Conservation (phyloP, 2,888 invertebrate genomes). For the Drosophila pullipes region DNA sequence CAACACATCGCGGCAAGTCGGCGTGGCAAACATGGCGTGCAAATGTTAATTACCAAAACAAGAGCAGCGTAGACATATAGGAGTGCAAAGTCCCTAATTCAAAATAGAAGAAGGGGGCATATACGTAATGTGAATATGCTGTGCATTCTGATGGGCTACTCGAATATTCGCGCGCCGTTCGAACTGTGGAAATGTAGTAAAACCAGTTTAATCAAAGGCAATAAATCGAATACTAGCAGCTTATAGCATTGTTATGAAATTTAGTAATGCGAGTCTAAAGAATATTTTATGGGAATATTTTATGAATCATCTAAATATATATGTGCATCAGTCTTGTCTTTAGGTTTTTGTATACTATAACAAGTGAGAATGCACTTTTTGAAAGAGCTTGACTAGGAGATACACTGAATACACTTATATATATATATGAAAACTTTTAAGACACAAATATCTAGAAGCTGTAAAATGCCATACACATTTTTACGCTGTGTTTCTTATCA, state of each 20-base stretch:
- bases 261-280: constrained; percentile 2
- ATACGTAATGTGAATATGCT: constrained; percentile 32
- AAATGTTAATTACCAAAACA: constrained; percentile 18
- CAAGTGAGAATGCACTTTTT: background rate
- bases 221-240: constrained; percentile 6
- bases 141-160: constrained; percentile 15
- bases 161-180: constrained; percentile 3
- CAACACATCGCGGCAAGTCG: background rate
- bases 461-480: background rate
- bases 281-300: background rate
- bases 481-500: accelerated
- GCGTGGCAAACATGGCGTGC: constrained; percentile 11
- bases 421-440: background rate
- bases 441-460: background rate
- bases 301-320: background rate
- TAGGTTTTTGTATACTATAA: background rate
- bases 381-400: background rate
- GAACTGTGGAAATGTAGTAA: constrained; percentile 2
- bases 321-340: background rate
- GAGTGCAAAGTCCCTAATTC: background rate
- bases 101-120: constrained; percentile 7
- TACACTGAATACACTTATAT: background rate
- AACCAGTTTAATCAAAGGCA: constrained; percentile 35
- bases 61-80: constrained; percentile 4
- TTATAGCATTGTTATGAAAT: constrained; percentile 3